Evolutionary conservation across 1,140 invertebrate species (phyloP).

Genomic region (Pseudomyrmex gracilis): DNA sequence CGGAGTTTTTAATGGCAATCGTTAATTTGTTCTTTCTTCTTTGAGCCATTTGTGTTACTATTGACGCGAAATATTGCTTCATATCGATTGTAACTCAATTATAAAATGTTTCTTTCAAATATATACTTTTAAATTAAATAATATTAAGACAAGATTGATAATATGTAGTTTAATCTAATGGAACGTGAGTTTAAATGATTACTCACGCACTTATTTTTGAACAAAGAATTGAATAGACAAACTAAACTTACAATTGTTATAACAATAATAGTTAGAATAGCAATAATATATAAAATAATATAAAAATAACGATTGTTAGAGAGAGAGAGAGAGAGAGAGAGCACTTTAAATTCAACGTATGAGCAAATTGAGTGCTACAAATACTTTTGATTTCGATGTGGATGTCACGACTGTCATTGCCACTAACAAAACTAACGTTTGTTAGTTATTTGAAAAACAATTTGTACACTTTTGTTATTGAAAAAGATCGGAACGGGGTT

Average conservation of each 20-base stretch:
- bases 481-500: constrained; percentile 45
- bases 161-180: neutral
- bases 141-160: neutral
- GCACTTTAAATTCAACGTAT: neutral
- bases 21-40: neutral
- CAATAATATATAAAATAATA: neutral
- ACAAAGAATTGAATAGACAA: neutral
- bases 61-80: neutral
- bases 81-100: neutral
- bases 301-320: neutral
- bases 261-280: neutral
- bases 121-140: neutral
- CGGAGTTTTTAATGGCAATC: neutral
- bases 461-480: constrained; percentile 6
- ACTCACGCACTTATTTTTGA: neutral
- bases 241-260: neutral
- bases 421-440: neutral
- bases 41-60: neutral
- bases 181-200: neutral
- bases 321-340: no score
- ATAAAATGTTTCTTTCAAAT: neutral
- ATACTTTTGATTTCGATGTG: neutral
- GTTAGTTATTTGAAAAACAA: neutral
- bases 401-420: neutral
- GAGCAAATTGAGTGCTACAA: neutral